phyloP scores from a whole-genome alignment of 2,113 vertebrate genomes.

The Boulengeromyrus knoepffleri region DNA sequence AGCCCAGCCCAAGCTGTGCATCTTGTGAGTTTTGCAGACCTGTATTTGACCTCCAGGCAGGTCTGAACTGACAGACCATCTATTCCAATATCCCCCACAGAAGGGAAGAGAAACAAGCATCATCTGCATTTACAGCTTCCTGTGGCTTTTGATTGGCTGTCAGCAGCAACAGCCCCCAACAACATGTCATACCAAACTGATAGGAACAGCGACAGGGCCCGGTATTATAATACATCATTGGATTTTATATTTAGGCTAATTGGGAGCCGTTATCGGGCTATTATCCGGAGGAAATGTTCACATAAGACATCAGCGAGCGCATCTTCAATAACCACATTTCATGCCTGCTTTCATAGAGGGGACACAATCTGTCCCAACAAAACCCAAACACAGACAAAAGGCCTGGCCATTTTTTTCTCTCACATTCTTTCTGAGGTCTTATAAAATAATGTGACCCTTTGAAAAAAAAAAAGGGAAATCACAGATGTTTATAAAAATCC shows the following conservation, averaged over 20 bases:
- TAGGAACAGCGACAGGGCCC: neutral
- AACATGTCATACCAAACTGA: neutral
- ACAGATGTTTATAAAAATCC: neutral
- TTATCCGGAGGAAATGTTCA: neutral
- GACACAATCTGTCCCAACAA: neutral
- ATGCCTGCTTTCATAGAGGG: neutral
- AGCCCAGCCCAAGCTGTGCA: neutral
- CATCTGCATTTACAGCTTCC: neutral
- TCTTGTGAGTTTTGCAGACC: neutral
- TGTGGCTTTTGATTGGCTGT: neutral
- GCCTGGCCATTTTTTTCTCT: neutral
- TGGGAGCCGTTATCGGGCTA: neutral
- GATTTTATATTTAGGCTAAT: neutral
- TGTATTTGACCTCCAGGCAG: neutral
- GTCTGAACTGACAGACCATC: neutral
- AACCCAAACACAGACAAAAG: neutral
- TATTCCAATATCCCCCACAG: neutral
- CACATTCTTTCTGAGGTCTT: neutral
- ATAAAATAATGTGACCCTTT: neutral
- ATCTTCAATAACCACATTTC: constrained; percentile 5
- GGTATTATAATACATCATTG: neutral
- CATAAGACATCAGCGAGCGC: neutral
- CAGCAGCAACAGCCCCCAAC: neutral
- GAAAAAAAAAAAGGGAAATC: neutral
- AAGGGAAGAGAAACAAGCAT: neutral